These are phyloP conservation scores for Lithobates pipiens DNA, from an alignment of 2,797 vertebrate species.

Conservation along the genomic window DNA sequence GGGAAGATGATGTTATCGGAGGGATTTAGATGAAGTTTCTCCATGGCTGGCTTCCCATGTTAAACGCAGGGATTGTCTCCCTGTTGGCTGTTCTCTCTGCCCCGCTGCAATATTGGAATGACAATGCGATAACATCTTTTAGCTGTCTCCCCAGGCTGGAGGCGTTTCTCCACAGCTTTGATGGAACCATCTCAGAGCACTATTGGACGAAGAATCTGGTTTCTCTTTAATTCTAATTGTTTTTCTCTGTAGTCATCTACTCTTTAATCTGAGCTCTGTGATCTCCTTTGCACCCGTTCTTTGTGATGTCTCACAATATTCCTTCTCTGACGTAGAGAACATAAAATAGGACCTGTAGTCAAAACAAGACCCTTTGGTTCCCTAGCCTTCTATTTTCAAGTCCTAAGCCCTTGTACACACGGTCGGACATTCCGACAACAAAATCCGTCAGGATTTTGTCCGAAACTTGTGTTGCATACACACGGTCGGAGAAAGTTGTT, in stretches of 20 bases:
- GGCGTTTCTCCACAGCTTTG: slow-evolving; percentile 34
- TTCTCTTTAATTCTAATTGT: slow-evolving; percentile 18
- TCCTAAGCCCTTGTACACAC: too few relatives aligned
- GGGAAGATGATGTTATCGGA: slow-evolving; percentile 23
- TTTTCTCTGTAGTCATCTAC: slow-evolving; percentile 22
- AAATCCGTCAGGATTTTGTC: too few relatives aligned
- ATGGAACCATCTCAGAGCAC: slow-evolving; percentile 21
- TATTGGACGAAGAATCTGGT: not conserved
- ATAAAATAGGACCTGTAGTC: too few relatives aligned
- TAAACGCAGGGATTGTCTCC: slow-evolving; percentile 21
- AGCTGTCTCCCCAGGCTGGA: slow-evolving; percentile 29
- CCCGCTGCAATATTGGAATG: slow-evolving; percentile 42
- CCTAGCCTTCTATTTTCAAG: too few relatives aligned
- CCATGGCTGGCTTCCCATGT: slow-evolving; percentile 38
- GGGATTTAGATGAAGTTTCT: slow-evolving; percentile 21
- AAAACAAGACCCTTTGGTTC: too few relatives aligned
- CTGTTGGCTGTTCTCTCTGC: slow-evolving; percentile 26
- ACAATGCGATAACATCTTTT: slow-evolving; percentile 43
- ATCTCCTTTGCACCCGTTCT: slow-evolving; percentile 17
- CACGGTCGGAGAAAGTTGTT: too few relatives aligned
- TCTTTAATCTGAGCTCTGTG: slow-evolving; percentile 35
- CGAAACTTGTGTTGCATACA: too few relatives aligned
- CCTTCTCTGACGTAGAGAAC: too few relatives aligned
- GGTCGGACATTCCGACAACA: too few relatives aligned
- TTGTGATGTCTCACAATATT: not conserved